phyloP scores from a whole-genome alignment of 2,113 vertebrate species.

The Festucalex cinctus region DNA sequence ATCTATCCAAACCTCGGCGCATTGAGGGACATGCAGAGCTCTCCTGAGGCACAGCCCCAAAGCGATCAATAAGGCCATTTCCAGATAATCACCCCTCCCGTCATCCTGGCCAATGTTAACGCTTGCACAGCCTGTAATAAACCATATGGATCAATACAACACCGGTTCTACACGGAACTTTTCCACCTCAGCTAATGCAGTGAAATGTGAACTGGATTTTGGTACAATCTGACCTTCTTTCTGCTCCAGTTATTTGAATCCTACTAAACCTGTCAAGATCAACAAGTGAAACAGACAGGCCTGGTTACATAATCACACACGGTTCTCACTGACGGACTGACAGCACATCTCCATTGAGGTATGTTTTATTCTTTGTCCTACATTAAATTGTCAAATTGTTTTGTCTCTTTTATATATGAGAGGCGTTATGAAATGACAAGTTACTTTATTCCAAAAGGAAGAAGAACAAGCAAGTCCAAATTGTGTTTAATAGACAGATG shows the following conservation, averaged over 20 bases:
- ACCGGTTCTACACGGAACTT: slow-evolving; percentile 49
- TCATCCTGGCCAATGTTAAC: slow-evolving; percentile 49
- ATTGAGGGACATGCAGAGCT: slow-evolving; percentile 31
- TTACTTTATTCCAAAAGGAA: background rate
- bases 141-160: slow-evolving; percentile 56
- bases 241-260: slow-evolving; percentile 16
- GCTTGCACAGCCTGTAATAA: slow-evolving; percentile 55
- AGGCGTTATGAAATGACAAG: background rate
- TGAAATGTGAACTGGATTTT: slow-evolving; percentile 39
- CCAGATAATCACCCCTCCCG: slow-evolving; percentile 55
- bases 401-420: background rate
- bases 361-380: background rate
- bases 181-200: slow-evolving; percentile 33
- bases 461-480: background rate
- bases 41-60: slow-evolving; percentile 40
- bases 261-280: slow-evolving; percentile 8
- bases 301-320: slow-evolving; percentile 6
- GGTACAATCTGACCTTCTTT: slow-evolving; percentile 35
- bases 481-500: background rate
- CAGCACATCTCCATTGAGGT: background rate
- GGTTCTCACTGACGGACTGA: slow-evolving; percentile 1
- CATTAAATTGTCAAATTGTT: background rate
- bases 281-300: slow-evolving; percentile 6
- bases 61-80: slow-evolving; percentile 59
- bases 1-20: slow-evolving; percentile 10